Evolutionary conservation across 2,888 invertebrate species (phyloP).

Genomic region (Eretmocerus hayati): DNA sequence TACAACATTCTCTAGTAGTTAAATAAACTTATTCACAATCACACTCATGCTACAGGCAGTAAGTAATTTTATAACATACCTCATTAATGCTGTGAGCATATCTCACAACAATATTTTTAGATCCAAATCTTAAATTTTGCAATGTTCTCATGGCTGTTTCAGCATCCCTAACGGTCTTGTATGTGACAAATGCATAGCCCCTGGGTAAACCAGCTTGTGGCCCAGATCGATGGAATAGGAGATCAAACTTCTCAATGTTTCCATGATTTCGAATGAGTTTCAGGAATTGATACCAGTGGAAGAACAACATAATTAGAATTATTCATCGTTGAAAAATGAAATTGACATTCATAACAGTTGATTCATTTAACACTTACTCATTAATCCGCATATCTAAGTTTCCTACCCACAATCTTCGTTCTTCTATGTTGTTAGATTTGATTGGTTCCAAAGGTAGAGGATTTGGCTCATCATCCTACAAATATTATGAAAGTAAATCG

Average conservation of each 20-base stretch:
- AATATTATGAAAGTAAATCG: too few relatives aligned
- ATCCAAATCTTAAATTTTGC: constrained; percentile 68
- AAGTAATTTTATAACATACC: constrained; percentile 48
- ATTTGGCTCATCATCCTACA: constrained; percentile 40
- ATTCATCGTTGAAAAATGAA: neutral
- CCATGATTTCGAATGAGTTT: constrained; percentile 95
- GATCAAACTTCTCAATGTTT: constrained; percentile 89
- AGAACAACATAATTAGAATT: constrained; percentile 29
- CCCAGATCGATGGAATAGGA: constrained; percentile 87
- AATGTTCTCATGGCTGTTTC: constrained; percentile 63
- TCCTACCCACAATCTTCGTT: constrained; percentile 82
- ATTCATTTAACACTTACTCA: constrained; percentile 72
- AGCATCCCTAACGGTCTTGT: constrained; percentile 61
- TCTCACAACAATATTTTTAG: constrained; percentile 70
- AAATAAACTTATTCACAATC: too few relatives aligned
- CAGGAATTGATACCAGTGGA: constrained; percentile 87
- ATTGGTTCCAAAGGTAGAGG: constrained; percentile 55
- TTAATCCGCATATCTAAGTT: constrained; percentile 84
- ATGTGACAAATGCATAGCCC: constrained; percentile 92
- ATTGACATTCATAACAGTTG: constrained; percentile 7
- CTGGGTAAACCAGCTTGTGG: constrained; percentile 82
- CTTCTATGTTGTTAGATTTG: constrained; percentile 53
- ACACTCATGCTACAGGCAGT: too few relatives aligned
- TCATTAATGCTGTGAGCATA: constrained; percentile 70
- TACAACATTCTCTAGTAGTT: too few relatives aligned